phyloP scores from a whole-genome alignment of 2,888 invertebrate genomes.

The Luperina testacea region DNA sequence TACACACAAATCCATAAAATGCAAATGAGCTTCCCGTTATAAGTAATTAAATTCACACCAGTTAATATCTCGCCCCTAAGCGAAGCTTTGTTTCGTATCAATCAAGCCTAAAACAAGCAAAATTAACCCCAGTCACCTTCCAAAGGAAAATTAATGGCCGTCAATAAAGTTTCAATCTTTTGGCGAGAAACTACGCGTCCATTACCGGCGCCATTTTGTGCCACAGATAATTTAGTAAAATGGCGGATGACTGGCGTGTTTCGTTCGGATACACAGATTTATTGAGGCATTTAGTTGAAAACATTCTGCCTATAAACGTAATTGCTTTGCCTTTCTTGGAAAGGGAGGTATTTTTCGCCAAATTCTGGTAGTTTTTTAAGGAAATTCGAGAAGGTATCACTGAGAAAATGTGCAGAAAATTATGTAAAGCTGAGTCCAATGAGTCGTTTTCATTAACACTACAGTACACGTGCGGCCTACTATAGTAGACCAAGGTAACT shows the following conservation, averaged over 20 bases:
- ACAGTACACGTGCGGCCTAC: no score
- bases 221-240: slow-evolving; percentile 75
- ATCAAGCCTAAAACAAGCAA: slow-evolving; percentile 62
- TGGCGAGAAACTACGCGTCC: slow-evolving; percentile 67
- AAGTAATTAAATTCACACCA: slow-evolving; percentile 51
- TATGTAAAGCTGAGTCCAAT: not conserved
- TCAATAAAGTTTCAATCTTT: slow-evolving; percentile 72
- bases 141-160: slow-evolving; percentile 68
- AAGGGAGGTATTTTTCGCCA: slow-evolving; percentile 25
- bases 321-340: slow-evolving; percentile 46
- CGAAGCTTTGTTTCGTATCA: slow-evolving; percentile 58
- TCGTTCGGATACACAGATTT: slow-evolving; percentile 69
- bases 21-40: slow-evolving; percentile 38
- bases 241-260: slow-evolving; percentile 74
- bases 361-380: slow-evolving; percentile 10
- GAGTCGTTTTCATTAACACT: not conserved
- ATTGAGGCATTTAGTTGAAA: slow-evolving; percentile 60
- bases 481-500: no score
- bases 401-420: not conserved
- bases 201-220: slow-evolving; percentile 70
- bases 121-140: slow-evolving; percentile 67
- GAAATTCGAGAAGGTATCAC: not conserved
- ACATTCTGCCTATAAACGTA: slow-evolving; percentile 52
- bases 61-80: slow-evolving; percentile 40
- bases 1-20: slow-evolving; percentile 46